Evolutionary conservation across 2,888 invertebrate genomes (phyloP).

Genomic region (Plutella xylostella): DNA sequence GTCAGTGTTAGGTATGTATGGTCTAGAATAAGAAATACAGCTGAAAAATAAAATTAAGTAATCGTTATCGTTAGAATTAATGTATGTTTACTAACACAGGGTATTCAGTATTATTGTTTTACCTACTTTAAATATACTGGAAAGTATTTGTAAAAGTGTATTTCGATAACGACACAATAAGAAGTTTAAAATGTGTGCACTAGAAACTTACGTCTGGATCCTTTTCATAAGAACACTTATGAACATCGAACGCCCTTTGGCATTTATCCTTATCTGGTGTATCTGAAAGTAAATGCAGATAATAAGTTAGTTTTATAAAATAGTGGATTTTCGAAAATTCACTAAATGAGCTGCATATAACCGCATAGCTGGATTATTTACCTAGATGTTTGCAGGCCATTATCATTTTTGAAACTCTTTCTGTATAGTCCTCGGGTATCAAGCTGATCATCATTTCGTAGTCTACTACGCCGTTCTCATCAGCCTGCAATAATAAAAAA

Average conservation of each 20-base stretch:
- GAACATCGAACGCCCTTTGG: conserved; percentile 56
- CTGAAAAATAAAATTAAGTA: conserved; percentile 44
- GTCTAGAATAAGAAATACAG: conserved; percentile 53
- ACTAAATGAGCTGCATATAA: neutral
- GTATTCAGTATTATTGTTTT: too few relatives aligned
- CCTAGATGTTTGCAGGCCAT: conserved; percentile 50
- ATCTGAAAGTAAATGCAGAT: conserved; percentile 30
- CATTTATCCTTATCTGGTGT: conserved; percentile 50
- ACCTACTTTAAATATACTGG: too few relatives aligned
- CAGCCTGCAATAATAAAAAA: conserved; percentile 31
- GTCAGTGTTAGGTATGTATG: conserved; percentile 24
- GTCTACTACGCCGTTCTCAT: conserved; percentile 50
- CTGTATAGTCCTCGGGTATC: conserved; percentile 53
- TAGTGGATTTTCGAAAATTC: neutral
- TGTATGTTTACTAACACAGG: too few relatives aligned
- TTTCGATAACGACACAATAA: too few relatives aligned
- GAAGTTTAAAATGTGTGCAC: too few relatives aligned
- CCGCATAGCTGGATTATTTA: conserved; percentile 17
- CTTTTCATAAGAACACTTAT: conserved; percentile 52
- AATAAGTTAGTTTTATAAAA: neutral
- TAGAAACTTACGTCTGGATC: conserved; percentile 63
- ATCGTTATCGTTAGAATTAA: too few relatives aligned
- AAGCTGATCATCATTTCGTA: conserved; percentile 59
- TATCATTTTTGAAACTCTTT: conserved; percentile 50
- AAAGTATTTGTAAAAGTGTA: too few relatives aligned